Percentiles rank a stretch among this genome's conserved stretches.
Evolutionary conservation across 1,140 invertebrate species (phyloP).

Genomic region (Diuraphis noxia): DNA sequence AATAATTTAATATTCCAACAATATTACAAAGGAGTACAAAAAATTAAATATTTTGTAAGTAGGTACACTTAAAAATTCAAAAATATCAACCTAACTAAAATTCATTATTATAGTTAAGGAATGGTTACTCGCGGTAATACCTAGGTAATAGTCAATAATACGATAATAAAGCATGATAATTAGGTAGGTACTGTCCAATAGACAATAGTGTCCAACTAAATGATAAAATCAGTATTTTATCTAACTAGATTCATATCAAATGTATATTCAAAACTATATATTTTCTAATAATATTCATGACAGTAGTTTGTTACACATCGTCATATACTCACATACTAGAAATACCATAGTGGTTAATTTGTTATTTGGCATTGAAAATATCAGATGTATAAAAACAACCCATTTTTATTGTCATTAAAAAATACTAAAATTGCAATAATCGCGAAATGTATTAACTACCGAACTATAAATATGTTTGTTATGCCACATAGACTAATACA

Average conservation of each 20-base stretch:
- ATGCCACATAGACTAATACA: neutral
- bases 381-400: neutral
- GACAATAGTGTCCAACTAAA: neutral
- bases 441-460: neutral
- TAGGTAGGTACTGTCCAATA: neutral
- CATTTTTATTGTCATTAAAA: neutral
- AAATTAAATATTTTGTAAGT: neutral
- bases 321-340: neutral
- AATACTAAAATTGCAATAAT: neutral
- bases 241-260: neutral
- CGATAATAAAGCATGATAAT: neutral
- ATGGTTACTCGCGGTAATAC: neutral
- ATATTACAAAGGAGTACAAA: neutral
- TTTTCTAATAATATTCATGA: neutral
- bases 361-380: slow-evolving; percentile 7
- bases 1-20: neutral
- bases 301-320: neutral
- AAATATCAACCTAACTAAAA: neutral
- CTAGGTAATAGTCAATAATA: neutral
- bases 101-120: neutral
- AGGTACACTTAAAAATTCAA: neutral
- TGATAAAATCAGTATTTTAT: neutral
- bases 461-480: neutral
- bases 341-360: neutral
- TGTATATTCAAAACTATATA: neutral